Base-by-base conservation (phyloP, 2,113 vertebrate species). In the Oreochromis spilurus region DNA sequence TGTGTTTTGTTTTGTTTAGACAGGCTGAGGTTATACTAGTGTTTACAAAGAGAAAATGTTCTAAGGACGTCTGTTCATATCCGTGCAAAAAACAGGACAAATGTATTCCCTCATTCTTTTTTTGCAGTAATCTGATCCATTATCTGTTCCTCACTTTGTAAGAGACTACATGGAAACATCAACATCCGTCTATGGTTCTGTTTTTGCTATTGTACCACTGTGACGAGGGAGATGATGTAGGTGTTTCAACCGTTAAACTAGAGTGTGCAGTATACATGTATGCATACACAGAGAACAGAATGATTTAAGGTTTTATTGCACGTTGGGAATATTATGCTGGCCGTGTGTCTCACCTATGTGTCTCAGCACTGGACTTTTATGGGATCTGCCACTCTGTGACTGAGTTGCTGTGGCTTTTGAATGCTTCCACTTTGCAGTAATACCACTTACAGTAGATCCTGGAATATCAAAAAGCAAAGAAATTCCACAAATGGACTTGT, bases 321-420 rank as follows among this genome's bases (percentile, higher is more conserved):
- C 4, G 13, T 65, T 38, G 19, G 19, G 60, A 65, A 38, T 1
- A 38, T 38, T 65, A 38, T 13, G 0, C 1, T 38, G 2, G 34
- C 34, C 0, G 1, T 38, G 60, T 65, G 60, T 21, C n/a, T 38
- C 34, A 40, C 4, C 36, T 21, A 40, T 0, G 11, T 0, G 3
- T 67, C 62, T 13, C 62, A 67, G 38, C 21, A 45, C 67, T 72
- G 67, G 38, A 24, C 38, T 43, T 72, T 72, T 45, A 17, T 45
- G 16, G 38, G 67, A 72, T 6, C 38, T 45, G 38, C 67, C 38
- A 1, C 0, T 72, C 40, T 72, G 67, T 14, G 62, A 21, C 62
- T 1, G 36, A 67, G 34, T 67, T 67, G 19, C 62, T 67, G 36
- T 40, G 3, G 62, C 19, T 2, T 21, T 40, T 67, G 36, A 67